These are phyloP conservation scores for Drosophila falleni DNA, from an alignment of 2,888 invertebrate genomes.

Conservation along the genomic window DNA sequence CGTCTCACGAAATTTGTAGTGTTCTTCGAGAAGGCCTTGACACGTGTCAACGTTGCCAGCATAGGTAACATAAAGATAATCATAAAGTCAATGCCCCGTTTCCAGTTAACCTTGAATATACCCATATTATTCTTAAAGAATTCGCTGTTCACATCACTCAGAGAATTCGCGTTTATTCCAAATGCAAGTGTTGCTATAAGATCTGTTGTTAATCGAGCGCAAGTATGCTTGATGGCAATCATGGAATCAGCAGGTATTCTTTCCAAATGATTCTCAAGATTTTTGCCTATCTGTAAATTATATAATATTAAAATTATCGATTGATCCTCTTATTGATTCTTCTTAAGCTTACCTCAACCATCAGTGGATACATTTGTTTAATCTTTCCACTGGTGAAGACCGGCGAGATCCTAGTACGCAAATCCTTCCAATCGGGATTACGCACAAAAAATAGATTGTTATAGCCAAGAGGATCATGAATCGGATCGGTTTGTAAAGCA, in stretches of 20 bases:
- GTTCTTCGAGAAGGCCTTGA: slow-evolving; percentile 62
- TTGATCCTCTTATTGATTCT: background rate
- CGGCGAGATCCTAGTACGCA: slow-evolving; percentile 85
- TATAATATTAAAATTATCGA: no score
- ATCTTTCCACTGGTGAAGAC: slow-evolving; percentile 84
- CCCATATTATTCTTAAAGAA: slow-evolving; percentile 76
- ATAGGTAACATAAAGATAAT: slow-evolving; percentile 67
- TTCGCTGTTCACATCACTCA: slow-evolving; percentile 80
- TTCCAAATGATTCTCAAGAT: slow-evolving; percentile 51
- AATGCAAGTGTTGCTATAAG: slow-evolving; percentile 85
- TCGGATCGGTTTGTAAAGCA: slow-evolving; percentile 64
- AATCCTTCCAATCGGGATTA: slow-evolving; percentile 85
- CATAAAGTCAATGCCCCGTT: slow-evolving; percentile 57
- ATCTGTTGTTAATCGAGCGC: slow-evolving; percentile 82
- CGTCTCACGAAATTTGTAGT: slow-evolving; percentile 77
- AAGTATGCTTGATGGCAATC: slow-evolving; percentile 49
- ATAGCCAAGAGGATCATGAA: slow-evolving; percentile 83
- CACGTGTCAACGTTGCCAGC: slow-evolving; percentile 52
- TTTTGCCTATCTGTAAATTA: slow-evolving; percentile 55
- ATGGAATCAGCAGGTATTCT: slow-evolving; percentile 1
- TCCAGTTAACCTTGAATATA: slow-evolving; percentile 54
- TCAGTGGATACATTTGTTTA: slow-evolving; percentile 82
- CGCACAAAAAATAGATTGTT: slow-evolving; percentile 85
- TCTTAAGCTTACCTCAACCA: slow-evolving; percentile 65
- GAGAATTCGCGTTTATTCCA: slow-evolving; percentile 84